Evolutionary conservation across 2,113 vertebrate species (phyloP), one percentile per base, ranked within the genome.

Genomic region (Xenus cinereus): DNA sequence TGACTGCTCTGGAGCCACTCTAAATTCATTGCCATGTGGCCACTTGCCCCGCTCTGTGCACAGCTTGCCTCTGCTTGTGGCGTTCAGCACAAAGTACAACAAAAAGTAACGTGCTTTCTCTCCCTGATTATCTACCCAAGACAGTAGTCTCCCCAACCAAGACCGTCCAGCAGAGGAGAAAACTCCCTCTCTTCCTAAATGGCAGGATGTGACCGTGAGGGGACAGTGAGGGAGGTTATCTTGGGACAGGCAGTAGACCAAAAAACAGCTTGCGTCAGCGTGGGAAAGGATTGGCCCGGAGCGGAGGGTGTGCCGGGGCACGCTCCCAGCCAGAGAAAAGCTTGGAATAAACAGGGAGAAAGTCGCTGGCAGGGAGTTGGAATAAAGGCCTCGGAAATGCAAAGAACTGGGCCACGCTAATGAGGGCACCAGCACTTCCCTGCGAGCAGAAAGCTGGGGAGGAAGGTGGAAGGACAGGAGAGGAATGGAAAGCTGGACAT

Each of bases 231-330:
- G 2, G 9, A 81, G 97, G 97, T 97, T 92, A 96, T 54, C 67
- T 78, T 7, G 21, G 97, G 96, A 97, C 97, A 95, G 74, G 79
- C 92, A 90, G 77, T 73, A 57, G 90, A 82, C 60, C 28, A 69
- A 92, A 96, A 97, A 96, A 67, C 92, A 93, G 35, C 80, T 93
- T 91, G 93, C 87, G 12, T 96, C 96, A 97, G 90, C 83, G 6
- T 14, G 57, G 75, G 46, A 85, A 93, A 68, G 69, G 96, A 96
- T 90, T 95, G 96, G 94, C 37, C 79, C 82, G 83, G 85, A 95
- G 50, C 2, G 1, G 91, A 96, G 94, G 94, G 92, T 94, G 95
- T 96, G 84, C 67, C 15, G 21, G 63, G 91, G 50, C 75, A 95
- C 0, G 60, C 93, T 97, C 92, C 90, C 78, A 92, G 90, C 85